Percentiles rank a stretch among this genome's conserved stretches.
Conservation (phyloP, 2,888 invertebrate genomes). For the Pyrgus malvae region DNA sequence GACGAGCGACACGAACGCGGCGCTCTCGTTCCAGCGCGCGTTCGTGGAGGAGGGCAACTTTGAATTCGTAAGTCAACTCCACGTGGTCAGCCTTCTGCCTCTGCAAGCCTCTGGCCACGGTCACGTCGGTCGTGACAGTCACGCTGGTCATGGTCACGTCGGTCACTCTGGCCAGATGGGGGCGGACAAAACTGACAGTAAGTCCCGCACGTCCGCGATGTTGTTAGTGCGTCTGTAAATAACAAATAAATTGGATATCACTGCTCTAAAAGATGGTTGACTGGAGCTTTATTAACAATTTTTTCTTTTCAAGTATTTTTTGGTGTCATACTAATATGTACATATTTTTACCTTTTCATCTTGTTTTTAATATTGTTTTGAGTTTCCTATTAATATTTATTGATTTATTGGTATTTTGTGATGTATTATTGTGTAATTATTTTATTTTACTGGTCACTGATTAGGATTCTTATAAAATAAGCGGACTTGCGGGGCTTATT, state of each 20-base stretch:
- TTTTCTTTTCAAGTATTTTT: not conserved
- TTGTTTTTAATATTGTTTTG: not conserved
- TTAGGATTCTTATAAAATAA: not conserved
- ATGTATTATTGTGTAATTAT: no score
- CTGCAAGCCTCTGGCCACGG: constrained; percentile 38
- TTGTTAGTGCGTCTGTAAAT: not conserved
- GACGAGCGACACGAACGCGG: constrained; percentile 32
- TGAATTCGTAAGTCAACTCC: constrained; percentile 80
- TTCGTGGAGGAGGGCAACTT: constrained; percentile 73
- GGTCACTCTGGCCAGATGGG: no score
- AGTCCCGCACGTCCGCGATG: constrained; percentile 9
- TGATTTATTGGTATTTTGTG: no score
- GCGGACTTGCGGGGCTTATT: constrained; percentile 31
- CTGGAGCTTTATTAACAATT: not conserved
- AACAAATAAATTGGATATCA: not conserved
- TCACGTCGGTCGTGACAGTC: not conserved
- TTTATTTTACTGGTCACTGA: not conserved
- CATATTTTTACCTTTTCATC: not conserved
- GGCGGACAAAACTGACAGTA: no score
- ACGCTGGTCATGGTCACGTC: not conserved
- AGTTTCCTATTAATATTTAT: not conserved
- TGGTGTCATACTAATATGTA: not conserved
- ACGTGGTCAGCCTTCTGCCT: constrained; percentile 69
- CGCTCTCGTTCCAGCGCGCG: constrained; percentile 49
- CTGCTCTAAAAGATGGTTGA: no score